These are phyloP conservation scores for Nanorana parkeri DNA, from an alignment of 2,113 vertebrate genomes.

Conservation along the genomic window DNA sequence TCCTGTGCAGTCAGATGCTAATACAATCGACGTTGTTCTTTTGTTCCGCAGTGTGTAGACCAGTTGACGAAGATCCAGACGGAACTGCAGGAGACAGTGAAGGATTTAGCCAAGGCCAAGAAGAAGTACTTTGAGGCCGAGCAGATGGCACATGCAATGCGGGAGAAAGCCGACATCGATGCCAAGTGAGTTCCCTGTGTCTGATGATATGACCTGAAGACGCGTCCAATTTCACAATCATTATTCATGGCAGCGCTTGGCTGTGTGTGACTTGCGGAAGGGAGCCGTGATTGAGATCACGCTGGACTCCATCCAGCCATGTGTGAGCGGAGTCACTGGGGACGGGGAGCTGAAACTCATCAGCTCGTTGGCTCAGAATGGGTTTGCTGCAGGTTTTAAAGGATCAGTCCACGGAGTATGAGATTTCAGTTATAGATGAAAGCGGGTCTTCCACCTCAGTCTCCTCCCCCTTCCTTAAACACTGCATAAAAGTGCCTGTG, in stretches of 20 bases:
- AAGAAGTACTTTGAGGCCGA: conserved; percentile 98
- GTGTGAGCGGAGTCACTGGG: not conserved
- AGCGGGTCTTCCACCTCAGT: too few species aligned
- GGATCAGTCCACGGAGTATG: too few species aligned
- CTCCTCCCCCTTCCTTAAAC: too few species aligned
- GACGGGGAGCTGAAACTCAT: not conserved
- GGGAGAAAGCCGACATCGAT: conserved; percentile 97
- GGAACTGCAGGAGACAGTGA: conserved; percentile 96
- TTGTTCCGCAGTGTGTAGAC: conserved; percentile 85
- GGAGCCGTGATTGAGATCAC: not conserved
- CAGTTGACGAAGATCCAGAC: conserved; percentile 93
- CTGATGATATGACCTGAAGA: not conserved
- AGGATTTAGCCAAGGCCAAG: conserved; percentile 98
- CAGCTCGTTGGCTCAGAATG: too few species aligned
- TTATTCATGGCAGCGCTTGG: conserved; percentile 42
- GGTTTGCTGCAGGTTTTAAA: too few species aligned
- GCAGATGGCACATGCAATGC: conserved; percentile 95
- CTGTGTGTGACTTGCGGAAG: conserved; percentile 19
- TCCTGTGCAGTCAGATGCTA: conserved; percentile 42
- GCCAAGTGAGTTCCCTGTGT: conserved; percentile 85
- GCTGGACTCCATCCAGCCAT: not conserved
- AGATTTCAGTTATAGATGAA: too few species aligned
- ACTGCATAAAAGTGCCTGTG: too few species aligned
- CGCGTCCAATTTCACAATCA: conserved; percentile 8
- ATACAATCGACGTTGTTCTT: conserved; percentile 50